Evolutionary conservation across 2,113 vertebrate genomes (phyloP).

Genomic region (Paedocypris sp.): DNA sequence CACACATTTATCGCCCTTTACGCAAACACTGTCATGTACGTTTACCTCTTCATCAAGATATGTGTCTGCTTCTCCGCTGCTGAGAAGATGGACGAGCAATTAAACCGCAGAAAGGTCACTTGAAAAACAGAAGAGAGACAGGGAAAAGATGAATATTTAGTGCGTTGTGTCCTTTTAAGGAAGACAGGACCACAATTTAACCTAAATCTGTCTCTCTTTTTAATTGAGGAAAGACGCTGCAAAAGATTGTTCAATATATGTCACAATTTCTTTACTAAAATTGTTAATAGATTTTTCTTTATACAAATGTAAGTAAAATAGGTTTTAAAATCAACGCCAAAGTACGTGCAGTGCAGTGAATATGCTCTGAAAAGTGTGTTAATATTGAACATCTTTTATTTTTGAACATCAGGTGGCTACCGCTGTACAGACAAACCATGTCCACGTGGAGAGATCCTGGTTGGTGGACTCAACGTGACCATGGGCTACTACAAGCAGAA

Average conservation of each 20-base stretch:
- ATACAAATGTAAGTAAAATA: no score
- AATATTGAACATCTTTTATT: no score
- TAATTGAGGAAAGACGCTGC: no score
- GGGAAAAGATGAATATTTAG: not conserved
- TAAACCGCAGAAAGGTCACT: not conserved
- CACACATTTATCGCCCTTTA: constrained; percentile 19
- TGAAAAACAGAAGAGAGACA: constrained; percentile 2
- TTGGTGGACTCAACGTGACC: constrained; percentile 86
- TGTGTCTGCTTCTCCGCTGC: not conserved
- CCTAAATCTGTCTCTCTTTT: no score
- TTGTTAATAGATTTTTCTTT: no score
- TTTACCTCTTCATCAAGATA: constrained; percentile 6
- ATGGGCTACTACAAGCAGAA: constrained; percentile 92
- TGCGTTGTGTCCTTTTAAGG: constrained; percentile 41
- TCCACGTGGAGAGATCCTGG: constrained; percentile 85
- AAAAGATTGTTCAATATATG: no score
- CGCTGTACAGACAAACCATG: constrained; percentile 77
- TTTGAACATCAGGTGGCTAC: constrained; percentile 72
- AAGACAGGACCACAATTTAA: no score
- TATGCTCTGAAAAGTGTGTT: no score
- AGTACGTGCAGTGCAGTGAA: no score
- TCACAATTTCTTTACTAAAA: no score
- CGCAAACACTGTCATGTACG: constrained; percentile 17
- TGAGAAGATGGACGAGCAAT: not conserved
- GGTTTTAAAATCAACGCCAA: no score